Evolutionary conservation across 64 coral and sea anemone species (phyloP), one percentile per base, ranked within the genome.

Genomic region (Cladopsammia gracilis): DNA sequence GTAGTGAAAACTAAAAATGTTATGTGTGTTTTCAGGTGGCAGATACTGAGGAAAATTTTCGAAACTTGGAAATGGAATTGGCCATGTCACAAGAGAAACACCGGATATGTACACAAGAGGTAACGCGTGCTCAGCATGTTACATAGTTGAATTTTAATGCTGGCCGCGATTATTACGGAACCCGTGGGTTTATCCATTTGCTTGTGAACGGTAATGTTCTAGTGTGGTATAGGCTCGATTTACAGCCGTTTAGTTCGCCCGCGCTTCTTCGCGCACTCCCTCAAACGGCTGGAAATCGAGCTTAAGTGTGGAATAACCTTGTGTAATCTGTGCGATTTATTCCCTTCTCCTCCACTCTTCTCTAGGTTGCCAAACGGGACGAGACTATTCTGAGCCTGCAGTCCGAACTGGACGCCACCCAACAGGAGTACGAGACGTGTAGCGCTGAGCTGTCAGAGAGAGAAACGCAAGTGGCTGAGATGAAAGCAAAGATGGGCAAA

Each of bases 21-120:
- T 34, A 2, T 34, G 34, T 34, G 34, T 82, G 34, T 56, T 75
- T 91, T 48, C 20, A 97, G 95, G 22, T 94, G 71, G 89, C 25
- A 48, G 92, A 94, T 18, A 88, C 92, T 10, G 83, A 99, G 58
- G 94, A 99, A n/a, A 78, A 58, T 65, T 77, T 96, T 52, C 94
- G 89, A 10, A 76, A 71, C 14, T 77, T 98, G 58, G 89, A 93
- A 81, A 90, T 96, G 88, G 91, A 99, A 6, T 94, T 99, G 34
- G 79, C 98, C 13, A 93, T 99, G 64, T 96, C 94, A 46, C 61
- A 99, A 62, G 98, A 99, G 66, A 99, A 99, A 60, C 98, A 94
- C 84, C 83, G 88, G 11, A 99, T 91, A 5, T 99, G 98, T 60
- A 88, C 86, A 58, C 70, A 94, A 70, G 98, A 99, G 94, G 98